A percentile compares a stretch with the other conserved stretches of the same genome.
Evolutionary conservation across 2,888 invertebrate species (phyloP).

Genomic region (Agriopis leucophaearia): DNA sequence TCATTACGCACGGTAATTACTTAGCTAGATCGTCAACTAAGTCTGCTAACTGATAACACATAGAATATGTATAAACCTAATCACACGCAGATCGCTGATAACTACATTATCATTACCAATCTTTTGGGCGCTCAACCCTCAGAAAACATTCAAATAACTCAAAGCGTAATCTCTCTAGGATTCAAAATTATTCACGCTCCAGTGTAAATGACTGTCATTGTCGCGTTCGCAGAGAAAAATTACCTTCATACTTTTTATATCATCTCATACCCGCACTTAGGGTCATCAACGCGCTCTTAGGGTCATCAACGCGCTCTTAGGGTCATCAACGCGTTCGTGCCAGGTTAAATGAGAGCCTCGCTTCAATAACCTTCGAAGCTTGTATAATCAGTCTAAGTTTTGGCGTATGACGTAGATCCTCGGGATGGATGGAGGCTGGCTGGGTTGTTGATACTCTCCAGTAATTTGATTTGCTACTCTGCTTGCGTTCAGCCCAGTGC

Average conservation of each 20-base stretch:
- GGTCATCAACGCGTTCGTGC: constrained; percentile 14
- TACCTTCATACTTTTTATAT: constrained; percentile 21
- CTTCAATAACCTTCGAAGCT: constrained; percentile 13
- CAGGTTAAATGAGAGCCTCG: constrained; percentile 16
- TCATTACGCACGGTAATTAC: constrained; percentile 52
- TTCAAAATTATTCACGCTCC: constrained; percentile 16
- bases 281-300: constrained; percentile 16
- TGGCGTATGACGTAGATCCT: constrained; percentile 12
- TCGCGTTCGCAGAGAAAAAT: constrained; percentile 23
- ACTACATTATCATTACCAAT: constrained; percentile 9
- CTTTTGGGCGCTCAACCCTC: not conserved
- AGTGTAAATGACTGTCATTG: constrained; percentile 30
- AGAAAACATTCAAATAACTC: constrained; percentile 3
- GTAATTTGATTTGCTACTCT: constrained; percentile 51
- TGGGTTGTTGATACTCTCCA: constrained; percentile 41
- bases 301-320: constrained; percentile 17
- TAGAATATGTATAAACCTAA: constrained; percentile 17
- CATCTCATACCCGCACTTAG: constrained; percentile 26
- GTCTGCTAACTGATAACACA: constrained; percentile 16
- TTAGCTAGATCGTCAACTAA: constrained; percentile 44
- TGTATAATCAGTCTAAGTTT: constrained; percentile 29
- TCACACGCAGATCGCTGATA: constrained; percentile 9
- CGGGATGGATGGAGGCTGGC: constrained; percentile 13
- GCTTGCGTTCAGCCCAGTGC: constrained; percentile 29
- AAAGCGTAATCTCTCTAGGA: constrained; percentile 8